phyloP scores from a whole-genome alignment of 2,888 invertebrate species.

The Drosophila siamana region DNA sequence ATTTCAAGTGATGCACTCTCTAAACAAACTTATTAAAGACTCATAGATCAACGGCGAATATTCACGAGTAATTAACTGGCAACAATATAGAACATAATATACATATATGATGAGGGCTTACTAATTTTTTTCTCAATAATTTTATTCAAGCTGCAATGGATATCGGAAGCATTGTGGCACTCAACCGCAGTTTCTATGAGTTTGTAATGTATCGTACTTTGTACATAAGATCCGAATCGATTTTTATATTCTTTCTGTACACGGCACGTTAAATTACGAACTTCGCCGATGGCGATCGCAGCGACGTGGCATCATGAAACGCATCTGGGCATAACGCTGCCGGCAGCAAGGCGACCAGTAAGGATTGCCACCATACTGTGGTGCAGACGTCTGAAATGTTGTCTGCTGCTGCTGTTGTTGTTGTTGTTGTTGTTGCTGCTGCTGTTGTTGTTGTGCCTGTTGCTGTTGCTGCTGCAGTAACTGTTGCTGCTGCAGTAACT shows the following conservation, averaged over 20 bases:
- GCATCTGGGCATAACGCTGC: conserved; percentile 63
- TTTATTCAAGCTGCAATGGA: conserved; percentile 38
- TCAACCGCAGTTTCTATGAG: conserved; percentile 15
- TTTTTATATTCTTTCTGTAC: conserved; percentile 18
- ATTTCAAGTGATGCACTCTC: conserved; percentile 20
- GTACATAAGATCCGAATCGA: conserved; percentile 19
- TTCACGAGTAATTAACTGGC: no score
- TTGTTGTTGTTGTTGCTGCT: not conserved
- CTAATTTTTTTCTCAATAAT: not conserved
- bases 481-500: conserved; percentile 1
- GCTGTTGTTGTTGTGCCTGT: not conserved
- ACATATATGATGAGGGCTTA: not conserved
- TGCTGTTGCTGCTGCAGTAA: conserved; percentile 11
- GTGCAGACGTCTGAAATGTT: not conserved
- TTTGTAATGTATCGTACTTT: conserved; percentile 50
- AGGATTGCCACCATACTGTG: conserved; percentile 22
- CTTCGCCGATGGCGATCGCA: conserved; percentile 49
- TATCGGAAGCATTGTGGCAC: not conserved
- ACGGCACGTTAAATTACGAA: conserved; percentile 53
- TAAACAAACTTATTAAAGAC: no score
- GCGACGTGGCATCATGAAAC: conserved; percentile 64
- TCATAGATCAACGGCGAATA: no score
- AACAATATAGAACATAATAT: not conserved
- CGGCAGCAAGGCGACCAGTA: conserved; percentile 39
- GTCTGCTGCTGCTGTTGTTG: not conserved